Evolutionary conservation across 2,113 vertebrate genomes (phyloP).

Genomic region (Blennius ocellaris): DNA sequence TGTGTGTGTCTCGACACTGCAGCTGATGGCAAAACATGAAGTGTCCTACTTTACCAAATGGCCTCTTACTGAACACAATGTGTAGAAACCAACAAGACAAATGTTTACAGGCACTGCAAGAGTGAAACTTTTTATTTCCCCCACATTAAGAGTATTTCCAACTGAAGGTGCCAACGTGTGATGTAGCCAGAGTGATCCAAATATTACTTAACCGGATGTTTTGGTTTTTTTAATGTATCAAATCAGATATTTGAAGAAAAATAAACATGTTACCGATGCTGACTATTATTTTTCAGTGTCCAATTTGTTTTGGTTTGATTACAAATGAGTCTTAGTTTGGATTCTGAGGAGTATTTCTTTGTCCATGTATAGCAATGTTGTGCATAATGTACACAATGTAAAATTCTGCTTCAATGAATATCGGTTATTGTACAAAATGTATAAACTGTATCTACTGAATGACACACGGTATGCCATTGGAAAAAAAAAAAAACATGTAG

Average conservation of each 20-base stretch:
- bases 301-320: conserved; percentile 18
- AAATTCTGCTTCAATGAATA: conserved; percentile 66
- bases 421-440: conserved; percentile 74
- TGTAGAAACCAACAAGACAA: background rate
- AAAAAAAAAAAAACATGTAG: conserved; percentile 49
- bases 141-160: background rate
- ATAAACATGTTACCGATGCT: background rate
- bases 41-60: no score
- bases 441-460: conserved; percentile 72
- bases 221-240: conserved; percentile 9
- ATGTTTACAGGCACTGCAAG: background rate
- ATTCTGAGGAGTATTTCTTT: conserved; percentile 24
- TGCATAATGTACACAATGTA: conserved; percentile 74
- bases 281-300: background rate
- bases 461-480: conserved; percentile 53
- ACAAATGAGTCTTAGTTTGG: conserved; percentile 52
- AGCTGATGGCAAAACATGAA: no score
- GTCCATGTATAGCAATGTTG: conserved; percentile 63
- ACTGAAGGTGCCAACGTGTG: background rate
- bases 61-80: no score
- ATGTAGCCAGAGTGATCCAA: conserved; percentile 33
- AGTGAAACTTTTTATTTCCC: background rate
- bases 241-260: conserved; percentile 14
- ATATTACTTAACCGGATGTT: conserved; percentile 19
- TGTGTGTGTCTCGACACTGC: no score